Evolutionary conservation across 2,797 vertebrate species (phyloP).

Genomic region (Remorina albescens): DNA sequence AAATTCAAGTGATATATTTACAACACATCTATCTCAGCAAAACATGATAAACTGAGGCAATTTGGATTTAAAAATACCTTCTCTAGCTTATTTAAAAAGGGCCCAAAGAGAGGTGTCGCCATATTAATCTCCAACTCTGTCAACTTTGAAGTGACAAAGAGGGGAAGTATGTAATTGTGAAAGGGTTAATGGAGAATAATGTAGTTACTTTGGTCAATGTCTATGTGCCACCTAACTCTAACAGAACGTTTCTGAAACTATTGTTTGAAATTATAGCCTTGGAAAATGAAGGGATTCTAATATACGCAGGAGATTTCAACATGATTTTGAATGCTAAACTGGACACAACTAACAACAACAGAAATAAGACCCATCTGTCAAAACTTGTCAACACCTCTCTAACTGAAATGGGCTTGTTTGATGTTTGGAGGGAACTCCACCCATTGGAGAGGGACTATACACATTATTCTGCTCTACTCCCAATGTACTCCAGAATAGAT

Average conservation of each 20-base stretch:
- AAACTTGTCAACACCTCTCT: background rate
- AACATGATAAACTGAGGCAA: no score
- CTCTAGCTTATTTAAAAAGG: no score
- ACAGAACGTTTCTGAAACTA: background rate
- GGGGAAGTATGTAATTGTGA: no score
- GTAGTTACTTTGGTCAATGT: background rate
- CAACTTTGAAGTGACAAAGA: no score
- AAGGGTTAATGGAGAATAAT: no score
- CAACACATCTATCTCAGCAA: no score
- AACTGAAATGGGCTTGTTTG: background rate
- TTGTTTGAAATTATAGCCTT: background rate
- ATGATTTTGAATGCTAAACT: background rate
- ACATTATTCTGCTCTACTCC: background rate
- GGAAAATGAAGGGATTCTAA: background rate
- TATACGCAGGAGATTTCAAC: background rate
- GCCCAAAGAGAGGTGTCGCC: no score
- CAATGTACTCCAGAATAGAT: background rate
- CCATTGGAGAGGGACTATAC: background rate
- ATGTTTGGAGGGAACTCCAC: background rate
- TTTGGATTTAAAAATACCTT: no score
- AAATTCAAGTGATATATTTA: no score
- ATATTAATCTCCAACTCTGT: no score
- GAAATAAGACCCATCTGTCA: background rate
- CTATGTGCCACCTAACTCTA: background rate
- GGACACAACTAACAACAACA: background rate